Percentiles rank a stretch among this genome's conserved stretches.
Evolutionary conservation across 2,888 invertebrate genomes (phyloP).

Genomic region (Coenonympha arcania): DNA sequence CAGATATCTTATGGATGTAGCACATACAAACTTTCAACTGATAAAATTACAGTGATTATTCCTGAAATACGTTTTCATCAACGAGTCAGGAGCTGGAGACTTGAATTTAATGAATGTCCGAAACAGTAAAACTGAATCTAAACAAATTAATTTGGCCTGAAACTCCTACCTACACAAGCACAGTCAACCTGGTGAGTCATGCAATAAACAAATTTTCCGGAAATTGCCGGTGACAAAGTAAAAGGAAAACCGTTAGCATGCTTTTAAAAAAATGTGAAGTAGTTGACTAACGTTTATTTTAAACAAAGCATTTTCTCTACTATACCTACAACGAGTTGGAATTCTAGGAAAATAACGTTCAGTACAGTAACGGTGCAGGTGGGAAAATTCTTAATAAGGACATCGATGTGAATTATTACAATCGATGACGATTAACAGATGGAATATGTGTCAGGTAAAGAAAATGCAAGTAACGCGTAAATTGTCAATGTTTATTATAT

Average conservation of each 20-base stretch:
- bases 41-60: too few relatives aligned
- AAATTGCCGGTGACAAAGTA: neutral
- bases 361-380: neutral
- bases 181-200: neutral
- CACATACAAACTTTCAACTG: too few relatives aligned
- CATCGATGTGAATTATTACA: neutral
- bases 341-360: neutral
- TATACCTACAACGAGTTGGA: neutral
- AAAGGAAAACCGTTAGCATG: neutral
- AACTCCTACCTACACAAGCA: neutral
- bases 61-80: too few relatives aligned
- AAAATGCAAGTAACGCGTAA: slow-evolving; percentile 7
- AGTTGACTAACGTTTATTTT: neutral
- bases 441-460: slow-evolving; percentile 1
- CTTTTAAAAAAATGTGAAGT: neutral
- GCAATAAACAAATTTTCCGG: neutral
- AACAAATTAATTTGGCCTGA: neutral
- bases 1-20: too few relatives aligned
- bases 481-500: too few relatives aligned
- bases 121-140: neutral
- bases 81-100: neutral
- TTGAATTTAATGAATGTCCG: neutral
- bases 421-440: neutral
- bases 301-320: neutral
- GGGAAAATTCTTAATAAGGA: neutral